Conservation (phyloP, 2,113 vertebrate genomes). For the Pongo abelii region DNA sequence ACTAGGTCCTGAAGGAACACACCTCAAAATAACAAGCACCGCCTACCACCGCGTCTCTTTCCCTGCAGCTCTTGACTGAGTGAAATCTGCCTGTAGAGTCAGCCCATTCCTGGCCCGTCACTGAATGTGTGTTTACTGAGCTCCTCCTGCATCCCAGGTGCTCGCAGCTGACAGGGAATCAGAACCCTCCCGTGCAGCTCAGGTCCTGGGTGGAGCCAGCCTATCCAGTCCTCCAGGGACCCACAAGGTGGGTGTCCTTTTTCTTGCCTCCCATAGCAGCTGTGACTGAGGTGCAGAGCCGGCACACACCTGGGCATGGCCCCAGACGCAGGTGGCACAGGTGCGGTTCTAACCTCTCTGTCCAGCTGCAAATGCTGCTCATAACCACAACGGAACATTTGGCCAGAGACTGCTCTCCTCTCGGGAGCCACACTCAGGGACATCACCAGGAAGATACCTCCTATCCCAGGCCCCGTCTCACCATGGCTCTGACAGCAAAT, state of each 20-base stretch:
- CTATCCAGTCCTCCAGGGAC: fast-evolving
- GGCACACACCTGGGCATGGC: background rate
- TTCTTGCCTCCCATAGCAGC: background rate
- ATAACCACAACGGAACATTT: fast-evolving
- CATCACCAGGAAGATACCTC: background rate
- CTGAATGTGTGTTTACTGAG: fast-evolving
- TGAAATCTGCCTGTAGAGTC: fast-evolving
- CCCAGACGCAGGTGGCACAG: fast-evolving
- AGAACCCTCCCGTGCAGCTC: fast-evolving
- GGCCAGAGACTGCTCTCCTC: background rate
- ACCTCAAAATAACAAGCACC: too few relatives aligned
- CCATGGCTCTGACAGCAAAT: background rate
- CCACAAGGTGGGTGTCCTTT: fast-evolving
- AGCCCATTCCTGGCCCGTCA: fast-evolving
- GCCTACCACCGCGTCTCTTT: background rate
- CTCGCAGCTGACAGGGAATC: background rate
- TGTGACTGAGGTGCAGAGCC: background rate
- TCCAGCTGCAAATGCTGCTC: background rate
- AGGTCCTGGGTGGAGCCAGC: fast-evolving
- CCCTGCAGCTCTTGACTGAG: fast-evolving
- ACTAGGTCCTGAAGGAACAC: too few relatives aligned
- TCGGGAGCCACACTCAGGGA: background rate
- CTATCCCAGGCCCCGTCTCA: too few relatives aligned
- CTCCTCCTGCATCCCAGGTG: fast-evolving
- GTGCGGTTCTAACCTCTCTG: fast-evolving